Evolutionary conservation across 2,888 invertebrate genomes (phyloP).

Genomic region (Aphelenchoides bicaudatus): DNA sequence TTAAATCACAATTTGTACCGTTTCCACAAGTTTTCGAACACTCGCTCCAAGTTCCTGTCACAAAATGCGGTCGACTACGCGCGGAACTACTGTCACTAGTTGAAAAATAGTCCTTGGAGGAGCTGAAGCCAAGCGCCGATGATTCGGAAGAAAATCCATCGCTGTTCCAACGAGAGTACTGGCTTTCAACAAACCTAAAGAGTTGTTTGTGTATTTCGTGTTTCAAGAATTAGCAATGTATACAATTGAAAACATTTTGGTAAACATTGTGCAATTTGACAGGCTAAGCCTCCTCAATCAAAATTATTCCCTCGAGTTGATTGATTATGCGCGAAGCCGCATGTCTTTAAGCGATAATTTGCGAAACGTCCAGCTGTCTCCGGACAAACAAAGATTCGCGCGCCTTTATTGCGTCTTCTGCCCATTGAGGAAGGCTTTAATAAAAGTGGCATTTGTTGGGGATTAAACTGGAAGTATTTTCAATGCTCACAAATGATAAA

Average conservation of each 20-base stretch:
- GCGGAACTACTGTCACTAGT: not conserved
- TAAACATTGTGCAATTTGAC: not conserved
- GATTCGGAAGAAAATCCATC: constrained; percentile 11
- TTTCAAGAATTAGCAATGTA: too few species aligned
- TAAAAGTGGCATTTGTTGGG: too few species aligned
- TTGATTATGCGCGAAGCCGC: not conserved
- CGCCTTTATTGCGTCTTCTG: too few species aligned
- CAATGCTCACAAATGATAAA: too few species aligned
- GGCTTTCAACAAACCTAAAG: constrained; percentile 16
- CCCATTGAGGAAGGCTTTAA: too few species aligned
- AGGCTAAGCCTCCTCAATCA: too few species aligned
- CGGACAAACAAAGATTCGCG: too few species aligned
- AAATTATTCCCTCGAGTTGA: not conserved
- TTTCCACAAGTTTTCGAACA: constrained; percentile 44
- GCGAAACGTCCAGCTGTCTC: constrained; percentile 9
- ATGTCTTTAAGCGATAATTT: constrained; percentile 8
- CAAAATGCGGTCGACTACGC: constrained; percentile 25
- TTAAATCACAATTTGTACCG: too few species aligned
- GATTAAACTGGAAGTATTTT: too few species aligned
- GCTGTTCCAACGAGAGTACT: constrained; percentile 13
- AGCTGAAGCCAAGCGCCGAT: constrained; percentile 2
- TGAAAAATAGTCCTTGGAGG: constrained; percentile 9
- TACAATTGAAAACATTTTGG: too few species aligned
- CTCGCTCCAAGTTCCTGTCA: constrained; percentile 33
- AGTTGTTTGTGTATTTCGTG: not conserved